phyloP scores from a whole-genome alignment of 2,888 invertebrate species.

The Halictus ligatus region DNA sequence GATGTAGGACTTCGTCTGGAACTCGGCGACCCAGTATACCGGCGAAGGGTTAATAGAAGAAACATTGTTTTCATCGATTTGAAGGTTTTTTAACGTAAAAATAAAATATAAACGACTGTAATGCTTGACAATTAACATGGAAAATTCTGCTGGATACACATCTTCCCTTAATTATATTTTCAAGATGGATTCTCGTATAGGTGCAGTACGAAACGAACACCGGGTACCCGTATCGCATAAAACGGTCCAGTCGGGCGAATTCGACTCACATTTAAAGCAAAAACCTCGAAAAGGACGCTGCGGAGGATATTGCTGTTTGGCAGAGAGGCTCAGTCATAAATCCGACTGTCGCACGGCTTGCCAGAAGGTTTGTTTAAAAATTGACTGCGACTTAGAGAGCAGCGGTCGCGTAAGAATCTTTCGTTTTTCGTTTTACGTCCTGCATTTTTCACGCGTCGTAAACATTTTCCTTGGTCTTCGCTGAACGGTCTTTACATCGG shows the following conservation, averaged over 20 bases:
- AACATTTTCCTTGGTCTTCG: neutral
- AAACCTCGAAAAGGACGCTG: neutral
- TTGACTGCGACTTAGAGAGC: constrained; percentile 24
- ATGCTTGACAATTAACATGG: neutral
- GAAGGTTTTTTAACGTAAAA: neutral
- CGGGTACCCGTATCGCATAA: neutral
- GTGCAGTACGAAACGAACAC: constrained; percentile 1
- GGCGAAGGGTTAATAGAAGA: neutral
- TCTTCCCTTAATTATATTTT: neutral
- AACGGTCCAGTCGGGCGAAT: constrained; percentile 1
- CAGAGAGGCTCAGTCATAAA: constrained; percentile 32
- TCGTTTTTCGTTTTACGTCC: neutral
- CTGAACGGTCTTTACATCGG: neutral
- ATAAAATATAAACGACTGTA: neutral
- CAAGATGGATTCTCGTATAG: neutral
- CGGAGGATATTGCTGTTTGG: constrained; percentile 24
- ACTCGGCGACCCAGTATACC: too few relatives aligned
- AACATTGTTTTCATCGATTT: too few relatives aligned
- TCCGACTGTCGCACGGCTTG: constrained; percentile 38
- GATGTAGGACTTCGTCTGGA: too few relatives aligned
- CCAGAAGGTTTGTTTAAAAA: constrained; percentile 44
- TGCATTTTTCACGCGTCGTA: neutral
- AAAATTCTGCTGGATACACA: neutral
- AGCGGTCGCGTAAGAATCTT: neutral
- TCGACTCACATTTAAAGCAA: neutral